Evolutionary conservation across 2,888 invertebrate genomes (phyloP).

Genomic region (Torymus texanus): DNA sequence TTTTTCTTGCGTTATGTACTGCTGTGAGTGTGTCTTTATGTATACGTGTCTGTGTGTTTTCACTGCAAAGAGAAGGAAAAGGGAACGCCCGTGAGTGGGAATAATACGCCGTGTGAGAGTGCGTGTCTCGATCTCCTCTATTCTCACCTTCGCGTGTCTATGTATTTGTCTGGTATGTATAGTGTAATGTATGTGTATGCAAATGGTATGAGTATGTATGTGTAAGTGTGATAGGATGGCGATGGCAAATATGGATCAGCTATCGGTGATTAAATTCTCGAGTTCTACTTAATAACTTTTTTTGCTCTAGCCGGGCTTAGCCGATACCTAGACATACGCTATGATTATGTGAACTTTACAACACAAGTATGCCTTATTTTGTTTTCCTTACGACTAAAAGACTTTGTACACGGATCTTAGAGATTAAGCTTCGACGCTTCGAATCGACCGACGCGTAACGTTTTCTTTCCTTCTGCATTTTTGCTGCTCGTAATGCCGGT

Average conservation of each 20-base stretch:
- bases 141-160: background rate
- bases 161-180: background rate
- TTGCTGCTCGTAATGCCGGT: background rate
- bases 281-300: slow-evolving; percentile 64
- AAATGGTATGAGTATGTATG: slow-evolving; percentile 33
- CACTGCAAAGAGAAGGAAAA: too few relatives aligned
- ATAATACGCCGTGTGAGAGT: too few relatives aligned
- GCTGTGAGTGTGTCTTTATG: slow-evolving; percentile 33
- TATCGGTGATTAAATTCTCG: slow-evolving; percentile 73
- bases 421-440: slow-evolving; percentile 62
- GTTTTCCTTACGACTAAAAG: slow-evolving; percentile 69
- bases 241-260: slow-evolving; percentile 72
- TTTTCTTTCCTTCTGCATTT: slow-evolving; percentile 6
- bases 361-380: slow-evolving; percentile 69
- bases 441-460: slow-evolving; percentile 50
- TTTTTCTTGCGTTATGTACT: slow-evolving; percentile 3
- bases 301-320: slow-evolving; percentile 70
- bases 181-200: slow-evolving; percentile 12
- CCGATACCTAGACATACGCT: slow-evolving; percentile 70
- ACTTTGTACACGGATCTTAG: slow-evolving; percentile 75
- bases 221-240: slow-evolving; percentile 59
- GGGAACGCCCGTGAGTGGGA: too few relatives aligned
- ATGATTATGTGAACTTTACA: slow-evolving; percentile 75
- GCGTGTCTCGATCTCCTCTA: background rate
- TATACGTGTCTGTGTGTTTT: slow-evolving; percentile 7